Evolutionary conservation across 2,113 vertebrate genomes (phyloP).

Genomic region (Glareola pratincola): DNA sequence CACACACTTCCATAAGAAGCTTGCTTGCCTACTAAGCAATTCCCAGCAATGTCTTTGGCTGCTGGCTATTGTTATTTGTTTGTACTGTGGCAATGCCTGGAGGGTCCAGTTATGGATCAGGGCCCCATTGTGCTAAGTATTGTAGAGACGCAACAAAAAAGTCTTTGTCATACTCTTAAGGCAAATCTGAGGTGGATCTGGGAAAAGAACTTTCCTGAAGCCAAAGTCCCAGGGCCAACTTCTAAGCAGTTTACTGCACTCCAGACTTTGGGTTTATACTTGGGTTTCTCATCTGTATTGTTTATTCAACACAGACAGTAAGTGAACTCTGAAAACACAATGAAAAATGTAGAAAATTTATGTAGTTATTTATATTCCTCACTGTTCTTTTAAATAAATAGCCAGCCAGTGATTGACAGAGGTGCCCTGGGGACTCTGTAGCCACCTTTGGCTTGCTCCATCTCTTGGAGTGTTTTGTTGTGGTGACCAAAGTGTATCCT

Average conservation of each 20-base stretch:
- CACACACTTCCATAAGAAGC: conserved; percentile 53
- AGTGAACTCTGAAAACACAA: neutral
- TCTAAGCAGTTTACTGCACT: neutral
- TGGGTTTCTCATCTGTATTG: conserved; percentile 1
- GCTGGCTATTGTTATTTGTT: conserved; percentile 59
- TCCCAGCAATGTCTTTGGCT: conserved; percentile 53
- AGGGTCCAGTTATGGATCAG: conserved; percentile 40
- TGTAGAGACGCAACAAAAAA: conserved; percentile 54
- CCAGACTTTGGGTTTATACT: neutral
- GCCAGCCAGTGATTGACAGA: neutral
- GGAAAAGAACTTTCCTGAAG: conserved; percentile 31
- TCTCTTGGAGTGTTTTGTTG: neutral
- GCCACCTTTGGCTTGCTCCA: neutral
- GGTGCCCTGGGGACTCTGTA: neutral
- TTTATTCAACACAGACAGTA: neutral
- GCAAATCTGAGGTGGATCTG: conserved; percentile 39
- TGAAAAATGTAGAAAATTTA: neutral
- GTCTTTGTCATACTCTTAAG: conserved; percentile 42
- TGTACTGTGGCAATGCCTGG: conserved; percentile 48
- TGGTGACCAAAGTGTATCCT: neutral
- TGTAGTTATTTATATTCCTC: neutral
- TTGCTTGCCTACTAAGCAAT: conserved; percentile 58
- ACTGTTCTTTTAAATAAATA: neutral
- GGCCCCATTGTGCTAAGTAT: conserved; percentile 39
- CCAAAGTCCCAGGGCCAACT: neutral